Base-by-base conservation (phyloP, 2,888 invertebrate species). In the Sminthurides aquaticus region DNA sequence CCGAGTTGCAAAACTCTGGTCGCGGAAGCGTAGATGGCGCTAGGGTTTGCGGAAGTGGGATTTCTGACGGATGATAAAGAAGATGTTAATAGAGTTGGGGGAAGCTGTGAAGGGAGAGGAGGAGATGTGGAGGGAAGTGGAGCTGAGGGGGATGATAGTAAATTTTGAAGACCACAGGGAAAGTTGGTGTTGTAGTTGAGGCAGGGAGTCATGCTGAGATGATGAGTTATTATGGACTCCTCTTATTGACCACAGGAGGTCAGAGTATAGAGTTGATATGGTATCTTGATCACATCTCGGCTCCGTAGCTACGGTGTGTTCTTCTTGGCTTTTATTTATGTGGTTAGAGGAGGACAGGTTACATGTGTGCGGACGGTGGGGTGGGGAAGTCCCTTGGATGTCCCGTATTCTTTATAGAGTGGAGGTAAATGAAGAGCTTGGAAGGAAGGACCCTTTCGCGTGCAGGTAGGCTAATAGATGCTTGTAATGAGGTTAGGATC, bases 221-320 rank as follows among this genome's bases (percentile, higher is more conserved):
- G 71, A 71, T 71, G 71, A 74, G 72, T 72, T 74, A 74, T 74
- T 74, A 69, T 65, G 70, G 67, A 69, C 72, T 74, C 71, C 70
- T 69, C 70, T 67, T 52, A 65, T 67, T 69, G 71, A 66, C 70
- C 69, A 66, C 71, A 66, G 74, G 74, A 68, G 74, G 71, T 71
- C 71, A 71, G 60, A 27, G 25, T 48, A 48, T n/a, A n/a, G 60
- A 48, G 25, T 49, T 60, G n/a, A n/a, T 22, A 60, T 60, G 49
- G 60, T 25, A 60, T 49, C 60, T 60, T 59, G 20, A 27, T 60
- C 28, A 18, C 57, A 24, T 56, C 26, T 56, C 57, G 11, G n/a
- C 5, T n/a, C 8, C 8, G 43, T 34, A 34, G 5, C 43, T 34
- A 34, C 5, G 5, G 43, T 15, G 43, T 34, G 43, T 34, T 34